Evolutionary conservation across 1,140 invertebrate genomes (phyloP).

Genomic region (Drosophila aff.): DNA sequence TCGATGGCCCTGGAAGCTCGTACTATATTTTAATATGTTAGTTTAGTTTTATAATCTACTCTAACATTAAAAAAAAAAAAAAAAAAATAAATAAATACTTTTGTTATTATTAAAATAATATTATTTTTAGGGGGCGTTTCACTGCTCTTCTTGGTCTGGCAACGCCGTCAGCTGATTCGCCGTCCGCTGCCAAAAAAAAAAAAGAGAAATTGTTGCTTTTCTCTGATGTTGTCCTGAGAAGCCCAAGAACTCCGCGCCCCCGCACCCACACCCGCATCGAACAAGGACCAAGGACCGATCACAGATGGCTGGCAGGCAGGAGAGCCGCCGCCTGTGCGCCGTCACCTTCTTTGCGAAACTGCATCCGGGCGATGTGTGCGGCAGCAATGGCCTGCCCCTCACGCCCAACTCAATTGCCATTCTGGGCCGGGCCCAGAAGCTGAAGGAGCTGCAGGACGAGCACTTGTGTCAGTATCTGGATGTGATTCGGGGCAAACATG

Average conservation of each 20-base stretch:
- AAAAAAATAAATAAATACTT: not conserved
- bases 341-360: slow-evolving; percentile 96
- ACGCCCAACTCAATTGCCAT: slow-evolving; percentile 98
- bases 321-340: slow-evolving; percentile 88
- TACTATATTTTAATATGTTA: too few relatives aligned
- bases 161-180: slow-evolving; percentile 30
- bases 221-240: not conserved
- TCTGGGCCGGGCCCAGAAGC: slow-evolving; percentile 93
- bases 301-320: slow-evolving; percentile 15
- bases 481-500: slow-evolving; percentile 96
- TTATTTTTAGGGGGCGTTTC: slow-evolving; percentile 20
- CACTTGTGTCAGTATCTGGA: slow-evolving; percentile 96
- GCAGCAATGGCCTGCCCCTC: slow-evolving; percentile 96
- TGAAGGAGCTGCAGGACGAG: slow-evolving; percentile 92
- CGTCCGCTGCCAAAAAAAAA: slow-evolving; percentile 5
- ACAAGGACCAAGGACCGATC: slow-evolving; percentile 1
- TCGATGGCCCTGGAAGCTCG: too few relatives aligned
- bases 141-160: not conserved
- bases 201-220: slow-evolving; percentile 48
- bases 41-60: too few relatives aligned
- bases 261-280: not conserved
- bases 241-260: not conserved
- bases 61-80: too few relatives aligned
- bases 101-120: not conserved
- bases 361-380: slow-evolving; percentile 96